Evolutionary conservation across 2,888 invertebrate species (phyloP).

Genomic region (Digitonthophagus gazella): DNA sequence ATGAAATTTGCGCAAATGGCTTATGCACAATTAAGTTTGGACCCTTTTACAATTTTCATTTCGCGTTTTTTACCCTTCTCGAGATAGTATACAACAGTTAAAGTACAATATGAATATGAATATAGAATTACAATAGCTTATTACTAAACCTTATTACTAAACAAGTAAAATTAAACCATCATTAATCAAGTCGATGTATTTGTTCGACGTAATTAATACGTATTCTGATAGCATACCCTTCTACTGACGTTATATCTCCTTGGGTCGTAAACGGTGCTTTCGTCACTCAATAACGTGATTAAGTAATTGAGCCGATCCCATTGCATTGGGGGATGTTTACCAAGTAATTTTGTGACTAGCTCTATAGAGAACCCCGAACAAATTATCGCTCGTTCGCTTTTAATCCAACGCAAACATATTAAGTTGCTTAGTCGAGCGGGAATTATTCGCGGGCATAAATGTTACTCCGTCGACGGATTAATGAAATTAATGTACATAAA

Average conservation of each 20-base stretch:
- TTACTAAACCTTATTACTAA: not conserved
- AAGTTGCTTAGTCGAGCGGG: not conserved
- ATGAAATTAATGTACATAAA: not conserved
- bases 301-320: not conserved
- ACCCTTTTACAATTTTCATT: not conserved
- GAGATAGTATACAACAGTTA: not conserved
- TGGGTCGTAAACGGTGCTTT: not conserved
- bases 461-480: not conserved
- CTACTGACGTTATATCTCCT: not conserved
- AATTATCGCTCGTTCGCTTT: not conserved
- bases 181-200: not conserved
- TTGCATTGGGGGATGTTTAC: not conserved
- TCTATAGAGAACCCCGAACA: not conserved
- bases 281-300: not conserved
- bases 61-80: not conserved
- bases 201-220: not conserved
- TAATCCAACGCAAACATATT: not conserved
- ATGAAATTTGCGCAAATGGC: slow-evolving; percentile 24
- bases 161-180: not conserved
- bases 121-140: not conserved
- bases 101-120: not conserved
- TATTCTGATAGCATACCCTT: too few species aligned
- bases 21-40: slow-evolving; percentile 25
- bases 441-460: not conserved
- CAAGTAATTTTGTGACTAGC: not conserved